These are phyloP conservation scores for Pomatorhinus ruficollis DNA, from an alignment of 2,113 vertebrate genomes.

Conservation along the genomic window DNA sequence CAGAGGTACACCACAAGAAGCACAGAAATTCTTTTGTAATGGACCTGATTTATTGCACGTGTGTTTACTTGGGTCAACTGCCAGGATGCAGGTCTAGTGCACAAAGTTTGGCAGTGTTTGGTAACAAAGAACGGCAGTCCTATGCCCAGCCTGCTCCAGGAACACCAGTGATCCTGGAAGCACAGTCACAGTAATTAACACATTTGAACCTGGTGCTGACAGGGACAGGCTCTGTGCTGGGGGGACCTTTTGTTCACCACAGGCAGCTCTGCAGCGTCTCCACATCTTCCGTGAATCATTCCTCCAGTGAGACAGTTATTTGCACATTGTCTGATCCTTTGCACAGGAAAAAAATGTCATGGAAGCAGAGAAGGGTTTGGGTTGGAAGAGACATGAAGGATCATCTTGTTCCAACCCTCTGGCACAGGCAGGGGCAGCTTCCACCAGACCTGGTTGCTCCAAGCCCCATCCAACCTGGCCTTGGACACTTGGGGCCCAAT, in stretches of 20 bases:
- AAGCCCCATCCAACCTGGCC: background rate
- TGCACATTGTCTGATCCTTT: background rate
- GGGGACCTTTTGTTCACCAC: background rate
- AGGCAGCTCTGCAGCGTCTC: background rate
- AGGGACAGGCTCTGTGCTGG: background rate
- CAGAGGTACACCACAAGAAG: background rate
- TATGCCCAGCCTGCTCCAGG: background rate
- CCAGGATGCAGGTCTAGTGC: background rate
- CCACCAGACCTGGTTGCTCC: background rate
- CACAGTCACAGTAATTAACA: background rate
- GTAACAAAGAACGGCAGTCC: background rate
- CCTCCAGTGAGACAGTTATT: background rate
- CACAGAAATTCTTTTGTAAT: background rate
- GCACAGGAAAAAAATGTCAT: background rate
- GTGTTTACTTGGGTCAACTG: background rate
- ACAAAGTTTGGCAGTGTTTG: background rate
- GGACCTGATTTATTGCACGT: background rate
- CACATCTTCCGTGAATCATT: background rate
- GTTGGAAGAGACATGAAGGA: background rate
- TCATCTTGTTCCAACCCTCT: background rate
- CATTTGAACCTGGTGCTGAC: background rate
- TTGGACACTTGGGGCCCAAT: background rate
- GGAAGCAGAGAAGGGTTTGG: background rate
- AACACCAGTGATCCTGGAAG: background rate
- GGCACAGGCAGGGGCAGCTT: background rate